Percentiles rank a stretch among this genome's conserved stretches.
These are phyloP conservation scores for Slavum lentiscoides DNA, from an alignment of 2,888 invertebrate species.

Conservation along the genomic window DNA sequence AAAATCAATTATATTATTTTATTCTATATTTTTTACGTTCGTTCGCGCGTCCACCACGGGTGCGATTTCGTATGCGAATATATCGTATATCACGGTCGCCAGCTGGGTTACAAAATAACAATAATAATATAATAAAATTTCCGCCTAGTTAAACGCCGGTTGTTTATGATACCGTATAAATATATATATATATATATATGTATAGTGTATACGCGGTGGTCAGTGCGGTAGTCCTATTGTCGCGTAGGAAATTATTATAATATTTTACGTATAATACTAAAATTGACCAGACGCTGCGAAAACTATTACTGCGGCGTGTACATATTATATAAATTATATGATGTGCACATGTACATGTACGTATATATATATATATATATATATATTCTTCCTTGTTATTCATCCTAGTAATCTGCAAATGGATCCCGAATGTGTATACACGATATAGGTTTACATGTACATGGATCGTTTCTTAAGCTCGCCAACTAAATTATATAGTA, in stretches of 20 bases:
- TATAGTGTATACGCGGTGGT: not conserved
- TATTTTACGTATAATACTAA: not conserved
- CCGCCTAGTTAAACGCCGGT: too few relatives aligned
- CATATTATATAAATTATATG: not conserved
- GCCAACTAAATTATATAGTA: conserved; percentile 39
- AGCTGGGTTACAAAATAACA: too few relatives aligned
- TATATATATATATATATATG: too few relatives aligned
- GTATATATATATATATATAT: not conserved
- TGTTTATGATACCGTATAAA: too few relatives aligned
- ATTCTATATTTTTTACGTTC: too few relatives aligned
- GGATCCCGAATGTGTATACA: conserved; percentile 12
- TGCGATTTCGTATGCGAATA: too few relatives aligned
- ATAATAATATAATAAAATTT: too few relatives aligned
- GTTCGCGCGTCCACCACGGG: too few relatives aligned
- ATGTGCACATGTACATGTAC: too few relatives aligned
- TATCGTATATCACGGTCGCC: too few relatives aligned
- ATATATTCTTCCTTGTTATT: not conserved
- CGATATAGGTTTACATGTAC: not conserved
- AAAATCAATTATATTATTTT: too few relatives aligned
- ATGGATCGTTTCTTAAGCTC: conserved; percentile 35
- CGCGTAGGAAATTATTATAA: not conserved
- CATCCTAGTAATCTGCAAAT: conserved; percentile 44
- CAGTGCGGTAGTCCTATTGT: not conserved
- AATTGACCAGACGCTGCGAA: conserved; percentile 28
- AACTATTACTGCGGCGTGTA: not conserved